Base-by-base conservation (phyloP, 1,140 invertebrate species). In the Trachymyrmex cornetzi region DNA sequence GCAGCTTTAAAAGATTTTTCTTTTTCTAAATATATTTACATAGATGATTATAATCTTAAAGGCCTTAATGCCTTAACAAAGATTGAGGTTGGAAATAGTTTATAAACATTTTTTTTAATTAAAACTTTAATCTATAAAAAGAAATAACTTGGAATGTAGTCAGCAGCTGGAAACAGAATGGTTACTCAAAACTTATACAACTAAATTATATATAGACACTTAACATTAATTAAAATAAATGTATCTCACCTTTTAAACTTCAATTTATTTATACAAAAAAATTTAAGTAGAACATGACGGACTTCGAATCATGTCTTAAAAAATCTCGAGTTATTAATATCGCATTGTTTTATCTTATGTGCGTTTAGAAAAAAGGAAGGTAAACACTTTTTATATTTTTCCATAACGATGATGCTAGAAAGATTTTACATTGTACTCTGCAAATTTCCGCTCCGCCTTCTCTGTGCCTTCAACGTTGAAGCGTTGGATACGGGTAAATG, bases 171-270 rank as follows among this genome's bases (percentile, higher is more conserved):
- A 50, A 69, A 24, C 38, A 24, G 66, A 69, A n/a, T 50, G 38
- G 14, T 69, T 50, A 67, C 16, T 19, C 19, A 67, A 44, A n/a
- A 67, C 67, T 69, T 22, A 44, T 22, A 44, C 11, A 9, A 64
- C 27, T n/a, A 71, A 48, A 71, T 71, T 71, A 48, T 75, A 59
- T 59, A 59, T 59, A 75, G n/a, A 22, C 7, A 57, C n/a, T 57
- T 11, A 77, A 7, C 3, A 3, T 24, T 77, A 16, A 2, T 24
- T 12, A 27, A 59, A 22, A 61, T 63, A 63, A 9, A 63, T 44
- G 34, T 34, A 24, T n/a, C 16, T 24, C n/a, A 61, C 11, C 5
- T 14, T 27, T 48, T 44, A 12, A 77, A 61, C 22, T 61, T 61
- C 30, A 57, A 4, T 64, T 67, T 22, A 67, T 44, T 67, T 4